Evolutionary conservation across 2,888 invertebrate species (phyloP).

Genomic region (Protodeltote pygarga): DNA sequence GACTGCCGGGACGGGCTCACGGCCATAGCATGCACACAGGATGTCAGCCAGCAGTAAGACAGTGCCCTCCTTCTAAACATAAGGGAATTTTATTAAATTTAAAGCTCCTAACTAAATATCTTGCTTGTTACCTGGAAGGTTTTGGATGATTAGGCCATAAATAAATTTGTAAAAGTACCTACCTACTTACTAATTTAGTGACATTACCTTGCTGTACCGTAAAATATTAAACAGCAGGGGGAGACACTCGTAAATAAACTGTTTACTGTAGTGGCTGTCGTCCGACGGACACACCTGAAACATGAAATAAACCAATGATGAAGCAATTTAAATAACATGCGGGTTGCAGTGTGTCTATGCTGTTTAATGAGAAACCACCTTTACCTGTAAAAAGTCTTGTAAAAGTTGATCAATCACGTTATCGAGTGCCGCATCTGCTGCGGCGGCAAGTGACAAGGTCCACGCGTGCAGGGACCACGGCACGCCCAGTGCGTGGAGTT

Average conservation of each 20-base stretch:
- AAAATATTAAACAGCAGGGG: constrained; percentile 96
- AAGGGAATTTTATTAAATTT: constrained; percentile 42
- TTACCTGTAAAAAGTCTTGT: constrained; percentile 93
- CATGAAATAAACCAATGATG: neutral
- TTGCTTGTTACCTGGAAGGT: neutral
- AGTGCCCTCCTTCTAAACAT: constrained; percentile 93
- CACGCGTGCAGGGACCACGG: constrained; percentile 97
- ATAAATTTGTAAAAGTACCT: too few relatives aligned
- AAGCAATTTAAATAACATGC: neutral
- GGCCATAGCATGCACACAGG: constrained; percentile 95
- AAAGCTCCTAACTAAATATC: neutral
- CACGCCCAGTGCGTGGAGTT: constrained; percentile 94
- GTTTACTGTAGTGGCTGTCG: constrained; percentile 90
- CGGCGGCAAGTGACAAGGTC: constrained; percentile 95
- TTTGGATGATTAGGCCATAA: too few relatives aligned
- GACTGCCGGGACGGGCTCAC: constrained; percentile 92
- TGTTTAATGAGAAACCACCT: neutral
- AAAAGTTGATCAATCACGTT: constrained; percentile 95
- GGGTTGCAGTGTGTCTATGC: too few relatives aligned
- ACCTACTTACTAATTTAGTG: neutral
- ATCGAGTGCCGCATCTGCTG: constrained; percentile 93
- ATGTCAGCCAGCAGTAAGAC: constrained; percentile 95
- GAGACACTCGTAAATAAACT: constrained; percentile 96
- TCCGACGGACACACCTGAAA: constrained; percentile 93
- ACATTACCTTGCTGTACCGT: constrained; percentile 93